Conservation (phyloP, 2,888 invertebrate genomes). For the Resseliella maxima region DNA sequence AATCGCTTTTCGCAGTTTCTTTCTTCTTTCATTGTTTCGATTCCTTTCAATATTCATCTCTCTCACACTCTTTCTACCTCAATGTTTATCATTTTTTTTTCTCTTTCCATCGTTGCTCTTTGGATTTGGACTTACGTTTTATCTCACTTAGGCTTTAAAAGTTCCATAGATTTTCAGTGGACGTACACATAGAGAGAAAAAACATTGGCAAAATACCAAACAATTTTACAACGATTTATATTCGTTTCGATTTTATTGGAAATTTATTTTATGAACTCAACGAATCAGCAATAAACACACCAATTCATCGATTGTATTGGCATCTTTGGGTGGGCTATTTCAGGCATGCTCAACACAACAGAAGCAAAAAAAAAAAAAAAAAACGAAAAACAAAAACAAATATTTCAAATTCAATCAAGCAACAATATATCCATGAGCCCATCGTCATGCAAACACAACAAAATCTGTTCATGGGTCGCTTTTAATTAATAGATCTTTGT, state of each 20-base stretch:
- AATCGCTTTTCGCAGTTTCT: too few species aligned
- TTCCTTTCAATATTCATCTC: not conserved
- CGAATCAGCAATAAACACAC: not conserved
- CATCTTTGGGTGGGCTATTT: not conserved
- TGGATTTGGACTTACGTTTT: too few species aligned
- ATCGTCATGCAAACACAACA: not conserved
- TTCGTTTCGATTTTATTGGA: constrained; percentile 38
- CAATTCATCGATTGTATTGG: not conserved
- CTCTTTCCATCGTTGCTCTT: too few species aligned
- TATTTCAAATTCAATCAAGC: not conserved
- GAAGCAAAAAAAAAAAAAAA: too few species aligned
- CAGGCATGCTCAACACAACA: not conserved
- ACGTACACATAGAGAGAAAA: not conserved
- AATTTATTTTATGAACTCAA: constrained; percentile 8
- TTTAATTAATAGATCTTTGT: constrained; percentile 21
- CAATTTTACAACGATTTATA: constrained; percentile 24
- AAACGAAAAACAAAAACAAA: not conserved
- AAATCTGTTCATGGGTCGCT: not conserved
- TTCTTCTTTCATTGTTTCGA: not conserved
- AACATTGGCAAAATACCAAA: not conserved
- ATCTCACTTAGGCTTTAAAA: too few species aligned
- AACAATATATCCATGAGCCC: not conserved
- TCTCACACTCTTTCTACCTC: not conserved
- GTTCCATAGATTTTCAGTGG: too few species aligned
- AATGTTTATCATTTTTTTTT: too few species aligned